These are phyloP conservation scores for Aphelenchoides avenae DNA, from an alignment of 1,140 invertebrate species.

Conservation along the genomic window DNA sequence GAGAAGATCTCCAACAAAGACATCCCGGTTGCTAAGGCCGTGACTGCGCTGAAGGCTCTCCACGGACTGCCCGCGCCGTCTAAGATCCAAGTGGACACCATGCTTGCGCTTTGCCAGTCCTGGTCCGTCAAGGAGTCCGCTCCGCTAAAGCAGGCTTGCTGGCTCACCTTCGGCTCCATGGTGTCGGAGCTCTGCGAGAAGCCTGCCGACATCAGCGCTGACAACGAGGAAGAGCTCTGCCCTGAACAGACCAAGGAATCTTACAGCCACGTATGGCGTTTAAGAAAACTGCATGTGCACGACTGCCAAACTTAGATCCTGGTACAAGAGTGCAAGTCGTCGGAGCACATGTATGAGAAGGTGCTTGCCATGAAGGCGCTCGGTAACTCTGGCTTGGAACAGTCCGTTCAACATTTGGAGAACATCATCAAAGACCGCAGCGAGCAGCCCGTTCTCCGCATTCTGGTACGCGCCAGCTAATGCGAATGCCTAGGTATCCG, in stretches of 20 bases:
- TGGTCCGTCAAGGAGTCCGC: constrained; percentile 19
- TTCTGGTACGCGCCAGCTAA: neutral
- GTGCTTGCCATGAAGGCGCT: constrained; percentile 35
- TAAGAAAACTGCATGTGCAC: neutral
- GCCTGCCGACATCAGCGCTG: too few species aligned
- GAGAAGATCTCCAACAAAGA: constrained; percentile 26
- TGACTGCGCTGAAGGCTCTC: constrained; percentile 16
- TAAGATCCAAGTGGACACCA: constrained; percentile 30
- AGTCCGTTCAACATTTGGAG: constrained; percentile 25
- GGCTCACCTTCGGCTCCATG: constrained; percentile 36
- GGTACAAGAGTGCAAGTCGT: constrained; percentile 32
- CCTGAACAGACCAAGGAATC: constrained; percentile 32
- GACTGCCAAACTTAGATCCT: constrained; percentile 24
- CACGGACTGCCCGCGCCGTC: constrained; percentile 35
- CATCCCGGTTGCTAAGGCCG: constrained; percentile 21
- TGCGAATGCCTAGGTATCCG: neutral
- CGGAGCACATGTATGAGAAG: constrained; percentile 40
- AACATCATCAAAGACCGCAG: constrained; percentile 29
- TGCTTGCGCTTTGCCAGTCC: constrained; percentile 32
- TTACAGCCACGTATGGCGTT: constrained; percentile 25
- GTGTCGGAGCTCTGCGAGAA: constrained; percentile 34
- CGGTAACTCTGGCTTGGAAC: constrained; percentile 40
- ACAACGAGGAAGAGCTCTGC: constrained; percentile 26
- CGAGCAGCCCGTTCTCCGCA: constrained; percentile 28
- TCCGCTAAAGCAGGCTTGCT: constrained; percentile 26